Evolutionary conservation across 2,888 invertebrate genomes (phyloP), one percentile per base, ranked within the genome.

Genomic region (Plebejus anna): DNA sequence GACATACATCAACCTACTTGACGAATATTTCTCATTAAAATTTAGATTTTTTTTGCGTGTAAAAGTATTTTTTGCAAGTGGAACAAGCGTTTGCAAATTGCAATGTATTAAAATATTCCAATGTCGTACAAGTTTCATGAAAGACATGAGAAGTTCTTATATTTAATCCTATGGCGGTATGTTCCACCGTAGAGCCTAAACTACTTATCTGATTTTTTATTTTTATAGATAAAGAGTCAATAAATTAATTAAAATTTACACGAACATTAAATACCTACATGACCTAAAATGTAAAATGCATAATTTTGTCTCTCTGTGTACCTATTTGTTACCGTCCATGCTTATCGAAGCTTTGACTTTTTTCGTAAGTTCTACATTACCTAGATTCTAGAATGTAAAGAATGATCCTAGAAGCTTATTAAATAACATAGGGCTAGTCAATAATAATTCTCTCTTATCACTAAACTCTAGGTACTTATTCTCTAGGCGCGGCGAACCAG

Each of bases 401-500:
- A 47, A 47, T 47, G 47, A 2, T 2, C 2, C 47, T 47, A 2
- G 3, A 47, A 11, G 9, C 47, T 47, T 47, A 47, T 32, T 32
- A 32, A 32, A 32, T 32, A 32, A 32, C 1, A 22, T 32, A 32
- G 2, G 32, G 32, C 32, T 2, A 32, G 32, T 32, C 32, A 32
- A 32, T 32, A 32, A 32, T 32, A 55, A 16, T 55, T 16, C 16
- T 16, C 55, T 55, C 13, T 55, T 16, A 55, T 16, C 4, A 55
- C n/a, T 22, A 59, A 59, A 2, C 22, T n/a, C 59, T 9, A n/a
- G n/a, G n/a, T n/a, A 22, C 22, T 22, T 28, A 28, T 38, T 75
- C 80, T 81, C 3, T 81, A 83, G 84, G 85, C 36, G 84, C 83
- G 22, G 80, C 94, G 77, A 97, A 97, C 89, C 94, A 95, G 80